Conservation (phyloP, 1,140 invertebrate genomes). For the Hyphantria cunea region DNA sequence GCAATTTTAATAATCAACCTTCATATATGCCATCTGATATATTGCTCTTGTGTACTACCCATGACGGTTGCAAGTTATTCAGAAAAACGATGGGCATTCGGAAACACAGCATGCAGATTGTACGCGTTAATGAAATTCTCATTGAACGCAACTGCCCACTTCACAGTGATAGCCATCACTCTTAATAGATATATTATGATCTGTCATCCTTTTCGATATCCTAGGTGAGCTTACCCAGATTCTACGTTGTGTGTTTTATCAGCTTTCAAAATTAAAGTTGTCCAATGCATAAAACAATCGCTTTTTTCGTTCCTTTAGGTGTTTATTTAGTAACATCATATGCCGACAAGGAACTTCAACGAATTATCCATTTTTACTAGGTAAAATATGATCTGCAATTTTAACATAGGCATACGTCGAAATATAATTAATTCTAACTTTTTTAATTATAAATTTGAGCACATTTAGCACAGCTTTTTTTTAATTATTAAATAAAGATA, state of each 20-base stretch:
- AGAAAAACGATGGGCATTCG: constrained; percentile 85
- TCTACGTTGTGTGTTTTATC: neutral
- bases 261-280: neutral
- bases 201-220: constrained; percentile 87
- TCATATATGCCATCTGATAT: constrained; percentile 87
- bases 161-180: constrained; percentile 89
- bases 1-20: constrained; percentile 91
- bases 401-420: too few relatives aligned
- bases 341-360: too few relatives aligned
- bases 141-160: constrained; percentile 88
- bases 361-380: too few relatives aligned
- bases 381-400: too few relatives aligned
- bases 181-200: constrained; percentile 90
- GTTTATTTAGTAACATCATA: too few relatives aligned
- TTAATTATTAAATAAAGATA: too few relatives aligned
- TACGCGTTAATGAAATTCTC: constrained; percentile 88
- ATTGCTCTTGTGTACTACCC: constrained; percentile 89
- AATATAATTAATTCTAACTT: too few relatives aligned
- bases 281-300: too few relatives aligned
- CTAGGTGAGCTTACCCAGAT: constrained; percentile 83
- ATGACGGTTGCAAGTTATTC: constrained; percentile 88
- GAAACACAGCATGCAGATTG: constrained; percentile 84
- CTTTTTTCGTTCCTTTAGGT: too few relatives aligned
- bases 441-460: too few relatives aligned
- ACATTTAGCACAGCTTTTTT: too few relatives aligned